These are phyloP conservation scores for Psophia crepitans DNA, from an alignment of 2,113 vertebrate species.

Conservation along the genomic window DNA sequence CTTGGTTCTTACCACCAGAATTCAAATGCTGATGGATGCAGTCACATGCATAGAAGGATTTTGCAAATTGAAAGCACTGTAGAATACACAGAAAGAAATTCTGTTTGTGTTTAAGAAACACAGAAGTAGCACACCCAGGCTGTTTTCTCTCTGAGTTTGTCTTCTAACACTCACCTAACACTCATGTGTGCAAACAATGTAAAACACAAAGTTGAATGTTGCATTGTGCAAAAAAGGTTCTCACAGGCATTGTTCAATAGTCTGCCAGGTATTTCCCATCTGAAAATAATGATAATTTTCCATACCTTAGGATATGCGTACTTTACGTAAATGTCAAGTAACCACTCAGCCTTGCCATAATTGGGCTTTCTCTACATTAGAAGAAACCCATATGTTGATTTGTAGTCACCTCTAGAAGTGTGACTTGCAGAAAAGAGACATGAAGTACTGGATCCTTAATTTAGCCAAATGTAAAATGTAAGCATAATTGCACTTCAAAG, in stretches of 20 bases:
- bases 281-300: constrained; percentile 41
- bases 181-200: background rate
- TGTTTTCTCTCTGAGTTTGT: background rate
- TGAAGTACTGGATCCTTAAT: background rate
- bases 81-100: background rate
- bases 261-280: background rate
- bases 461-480: constrained; percentile 12
- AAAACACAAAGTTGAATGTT: background rate
- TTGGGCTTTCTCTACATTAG: background rate
- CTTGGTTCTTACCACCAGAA: background rate
- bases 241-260: background rate
- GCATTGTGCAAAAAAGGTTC: background rate
- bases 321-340: constrained; percentile 19
- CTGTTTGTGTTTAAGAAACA: background rate
- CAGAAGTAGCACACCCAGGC: background rate
- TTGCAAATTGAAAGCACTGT: background rate
- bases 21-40: background rate
- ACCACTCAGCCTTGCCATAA: background rate
- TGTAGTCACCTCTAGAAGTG: background rate
- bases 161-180: background rate
- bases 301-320: background rate
- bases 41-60: background rate
- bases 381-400: background rate
- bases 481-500: constrained; percentile 4
- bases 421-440: background rate